These are phyloP conservation scores for Didymodactylos carnosus DNA, from an alignment of 2,888 invertebrate genomes.

Conservation along the genomic window DNA sequence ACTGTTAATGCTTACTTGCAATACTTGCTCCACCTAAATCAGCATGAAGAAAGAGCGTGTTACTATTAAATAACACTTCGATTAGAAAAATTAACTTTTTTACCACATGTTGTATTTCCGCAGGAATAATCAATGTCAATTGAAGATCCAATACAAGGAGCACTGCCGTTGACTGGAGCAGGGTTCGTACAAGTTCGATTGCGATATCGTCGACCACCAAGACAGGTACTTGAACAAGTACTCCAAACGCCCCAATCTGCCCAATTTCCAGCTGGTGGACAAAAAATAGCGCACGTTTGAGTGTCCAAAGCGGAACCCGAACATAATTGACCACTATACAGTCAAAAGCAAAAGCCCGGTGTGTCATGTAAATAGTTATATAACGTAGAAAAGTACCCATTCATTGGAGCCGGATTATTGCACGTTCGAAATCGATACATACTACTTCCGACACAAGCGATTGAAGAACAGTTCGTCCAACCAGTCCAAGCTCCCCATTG, in stretches of 20 bases:
- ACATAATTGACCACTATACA: not conserved
- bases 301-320: not conserved
- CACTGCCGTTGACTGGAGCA: constrained; percentile 22
- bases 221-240: not conserved
- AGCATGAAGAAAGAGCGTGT: not conserved
- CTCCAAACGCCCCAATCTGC: not conserved
- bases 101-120: not conserved
- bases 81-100: too few relatives aligned
- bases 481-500: constrained; percentile 2
- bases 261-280: not conserved
- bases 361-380: not conserved
- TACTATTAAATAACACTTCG: too few relatives aligned
- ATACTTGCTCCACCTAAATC: not conserved
- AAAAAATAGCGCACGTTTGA: not conserved
- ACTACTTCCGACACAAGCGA: not conserved
- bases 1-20: not conserved
- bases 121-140: constrained; percentile 20
- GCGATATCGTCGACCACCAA: constrained; percentile 10
- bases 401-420: not conserved
- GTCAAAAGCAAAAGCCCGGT: not conserved
- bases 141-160: constrained; percentile 20
- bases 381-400: not conserved
- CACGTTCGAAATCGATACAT: not conserved
- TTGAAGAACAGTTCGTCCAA: not conserved
- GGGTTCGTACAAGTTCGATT: constrained; percentile 24